phyloP scores from a whole-genome alignment of 2,888 invertebrate genomes.

The Cyaniris semiargus region DNA sequence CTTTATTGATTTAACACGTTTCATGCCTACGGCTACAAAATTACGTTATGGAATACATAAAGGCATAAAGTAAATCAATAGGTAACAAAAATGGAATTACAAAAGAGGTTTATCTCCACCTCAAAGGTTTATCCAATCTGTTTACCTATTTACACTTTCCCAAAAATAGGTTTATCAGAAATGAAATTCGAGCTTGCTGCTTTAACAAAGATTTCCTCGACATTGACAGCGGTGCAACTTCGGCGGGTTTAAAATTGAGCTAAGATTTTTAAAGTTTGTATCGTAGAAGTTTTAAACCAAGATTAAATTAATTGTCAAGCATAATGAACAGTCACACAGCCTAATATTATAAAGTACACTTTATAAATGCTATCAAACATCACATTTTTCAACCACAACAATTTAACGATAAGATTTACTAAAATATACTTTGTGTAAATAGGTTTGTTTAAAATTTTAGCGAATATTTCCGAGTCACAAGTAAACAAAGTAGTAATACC shows the following conservation, averaged over 20 bases:
- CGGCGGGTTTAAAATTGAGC: not conserved
- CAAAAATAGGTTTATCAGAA: not conserved
- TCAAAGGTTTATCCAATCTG: not conserved
- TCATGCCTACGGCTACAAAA: not conserved
- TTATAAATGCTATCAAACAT: too few relatives aligned
- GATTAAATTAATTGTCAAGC: not conserved
- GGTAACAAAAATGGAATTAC: not conserved
- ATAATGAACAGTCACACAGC: too few relatives aligned
- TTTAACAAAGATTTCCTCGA: not conserved
- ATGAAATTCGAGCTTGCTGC: not conserved
- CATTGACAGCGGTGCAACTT: not conserved
- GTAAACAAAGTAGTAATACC: too few relatives aligned
- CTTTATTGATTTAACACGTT: not conserved
- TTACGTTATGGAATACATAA: not conserved
- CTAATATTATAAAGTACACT: too few relatives aligned
- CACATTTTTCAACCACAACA: too few relatives aligned
- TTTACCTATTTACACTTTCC: not conserved
- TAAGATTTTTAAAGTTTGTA: not conserved
- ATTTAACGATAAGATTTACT: too few relatives aligned
- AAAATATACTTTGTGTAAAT: too few relatives aligned
- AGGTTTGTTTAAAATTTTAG: too few relatives aligned
- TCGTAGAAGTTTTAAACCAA: not conserved
- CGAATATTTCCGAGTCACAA: too few relatives aligned
- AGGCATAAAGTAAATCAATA: not conserved
- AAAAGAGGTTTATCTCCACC: not conserved